phyloP scores from a whole-genome alignment of 2,113 vertebrate species.

The Pangasianodon gigas region DNA sequence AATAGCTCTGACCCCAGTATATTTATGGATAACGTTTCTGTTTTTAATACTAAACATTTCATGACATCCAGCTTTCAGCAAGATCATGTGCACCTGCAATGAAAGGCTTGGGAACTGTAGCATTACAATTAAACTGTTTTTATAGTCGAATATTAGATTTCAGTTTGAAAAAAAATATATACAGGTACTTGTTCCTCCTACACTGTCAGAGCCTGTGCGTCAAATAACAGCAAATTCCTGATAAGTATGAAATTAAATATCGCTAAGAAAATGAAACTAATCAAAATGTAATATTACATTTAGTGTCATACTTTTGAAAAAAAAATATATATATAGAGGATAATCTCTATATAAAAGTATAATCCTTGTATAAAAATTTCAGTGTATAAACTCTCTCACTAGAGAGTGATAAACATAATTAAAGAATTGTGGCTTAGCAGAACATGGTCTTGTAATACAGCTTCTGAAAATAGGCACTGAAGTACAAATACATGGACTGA shows the following conservation, averaged over 20 bases:
- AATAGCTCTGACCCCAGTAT: neutral
- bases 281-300: neutral
- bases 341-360: neutral
- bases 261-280: neutral
- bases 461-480: neutral
- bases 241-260: neutral
- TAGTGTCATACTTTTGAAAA: neutral
- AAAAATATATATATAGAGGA: neutral
- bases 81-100: slow-evolving; percentile 7
- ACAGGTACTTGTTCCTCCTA: neutral
- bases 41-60: neutral
- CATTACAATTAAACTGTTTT: neutral
- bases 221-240: neutral
- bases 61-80: neutral
- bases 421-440: neutral
- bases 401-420: slow-evolving; percentile 5
- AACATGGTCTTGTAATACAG: neutral
- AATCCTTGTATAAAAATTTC: neutral
- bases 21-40: neutral
- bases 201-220: neutral
- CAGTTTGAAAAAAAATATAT: neutral
- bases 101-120: neutral
- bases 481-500: neutral
- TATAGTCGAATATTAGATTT: slow-evolving; percentile 3
- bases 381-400: slow-evolving; percentile 31